phyloP scores from a whole-genome alignment of 2,797 vertebrate genomes.

The Orientallactaga sibirica region DNA sequence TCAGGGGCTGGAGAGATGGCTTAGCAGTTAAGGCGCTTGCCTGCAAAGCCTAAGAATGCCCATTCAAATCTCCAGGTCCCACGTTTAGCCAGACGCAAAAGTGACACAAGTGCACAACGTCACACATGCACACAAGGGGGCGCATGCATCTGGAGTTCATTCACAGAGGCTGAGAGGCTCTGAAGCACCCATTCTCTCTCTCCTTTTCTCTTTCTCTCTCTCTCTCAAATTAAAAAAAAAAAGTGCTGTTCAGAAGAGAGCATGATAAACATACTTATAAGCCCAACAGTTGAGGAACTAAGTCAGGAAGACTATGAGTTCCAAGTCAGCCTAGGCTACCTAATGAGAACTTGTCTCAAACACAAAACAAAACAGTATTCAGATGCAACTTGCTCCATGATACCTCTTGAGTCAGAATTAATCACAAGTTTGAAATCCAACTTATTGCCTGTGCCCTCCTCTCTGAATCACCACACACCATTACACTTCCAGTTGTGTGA shows the following conservation, averaged over 20 bases:
- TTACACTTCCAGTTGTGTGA: background rate
- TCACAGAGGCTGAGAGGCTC: no score
- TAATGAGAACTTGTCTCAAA: background rate
- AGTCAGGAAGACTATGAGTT: background rate
- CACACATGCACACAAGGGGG: no score
- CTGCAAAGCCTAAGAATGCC: no score
- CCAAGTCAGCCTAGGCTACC: background rate
- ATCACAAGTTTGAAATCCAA: conserved; percentile 27
- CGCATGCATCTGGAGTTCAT: no score
- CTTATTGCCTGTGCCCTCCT: background rate
- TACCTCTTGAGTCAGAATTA: background rate
- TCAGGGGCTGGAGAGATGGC: background rate
- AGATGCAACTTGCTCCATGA: conserved; percentile 17
- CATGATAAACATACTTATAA: no score
- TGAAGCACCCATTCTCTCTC: no score
- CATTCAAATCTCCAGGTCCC: no score
- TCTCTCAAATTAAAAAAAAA: no score
- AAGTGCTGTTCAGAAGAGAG: background rate
- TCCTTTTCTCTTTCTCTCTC: no score
- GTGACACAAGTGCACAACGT: no score
- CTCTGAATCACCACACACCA: background rate
- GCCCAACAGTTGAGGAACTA: background rate
- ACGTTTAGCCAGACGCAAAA: no score
- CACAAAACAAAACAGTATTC: background rate
- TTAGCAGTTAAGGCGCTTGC: no score